Evolutionary conservation across 1,140 invertebrate species (phyloP).

Genomic region (Saccostrea glomerata): DNA sequence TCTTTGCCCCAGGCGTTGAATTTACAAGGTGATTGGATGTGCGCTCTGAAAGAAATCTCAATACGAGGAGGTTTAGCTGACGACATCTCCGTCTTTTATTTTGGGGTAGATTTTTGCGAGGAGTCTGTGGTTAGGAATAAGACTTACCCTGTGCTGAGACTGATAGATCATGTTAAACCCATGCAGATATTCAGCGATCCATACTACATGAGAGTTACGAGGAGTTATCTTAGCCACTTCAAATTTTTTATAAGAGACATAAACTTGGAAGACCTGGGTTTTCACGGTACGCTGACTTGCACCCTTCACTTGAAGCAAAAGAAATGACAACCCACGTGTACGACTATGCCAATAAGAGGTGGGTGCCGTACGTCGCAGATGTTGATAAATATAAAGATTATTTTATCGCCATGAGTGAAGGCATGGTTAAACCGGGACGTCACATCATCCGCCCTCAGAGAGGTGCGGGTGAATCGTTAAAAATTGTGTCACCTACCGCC

Average conservation of each 20-base stretch:
- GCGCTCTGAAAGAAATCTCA: no score
- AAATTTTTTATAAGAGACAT: no score
- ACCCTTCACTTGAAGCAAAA: no score
- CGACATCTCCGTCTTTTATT: no score
- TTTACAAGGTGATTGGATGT: no score
- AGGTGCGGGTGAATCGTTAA: conserved; percentile 12
- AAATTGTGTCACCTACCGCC: conserved; percentile 22
- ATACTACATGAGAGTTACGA: background rate
- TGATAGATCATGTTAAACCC: background rate
- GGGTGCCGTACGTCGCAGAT: conserved; percentile 34
- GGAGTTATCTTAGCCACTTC: background rate
- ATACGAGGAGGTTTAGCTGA: no score
- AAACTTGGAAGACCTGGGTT: no score
- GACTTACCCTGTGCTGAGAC: background rate
- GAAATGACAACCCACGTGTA: background rate
- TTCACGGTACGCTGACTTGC: no score
- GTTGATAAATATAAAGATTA: conserved; percentile 41
- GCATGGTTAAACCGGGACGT: background rate
- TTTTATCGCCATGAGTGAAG: conserved; percentile 30
- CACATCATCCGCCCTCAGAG: conserved; percentile 31
- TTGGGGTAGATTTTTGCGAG: background rate
- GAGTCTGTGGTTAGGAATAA: background rate
- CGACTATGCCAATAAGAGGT: conserved; percentile 7
- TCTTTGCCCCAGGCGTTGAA: no score
- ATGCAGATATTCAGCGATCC: conserved; percentile 21